Conservation (phyloP, 1,140 invertebrate species). For the Campoletis sonorensis region DNA sequence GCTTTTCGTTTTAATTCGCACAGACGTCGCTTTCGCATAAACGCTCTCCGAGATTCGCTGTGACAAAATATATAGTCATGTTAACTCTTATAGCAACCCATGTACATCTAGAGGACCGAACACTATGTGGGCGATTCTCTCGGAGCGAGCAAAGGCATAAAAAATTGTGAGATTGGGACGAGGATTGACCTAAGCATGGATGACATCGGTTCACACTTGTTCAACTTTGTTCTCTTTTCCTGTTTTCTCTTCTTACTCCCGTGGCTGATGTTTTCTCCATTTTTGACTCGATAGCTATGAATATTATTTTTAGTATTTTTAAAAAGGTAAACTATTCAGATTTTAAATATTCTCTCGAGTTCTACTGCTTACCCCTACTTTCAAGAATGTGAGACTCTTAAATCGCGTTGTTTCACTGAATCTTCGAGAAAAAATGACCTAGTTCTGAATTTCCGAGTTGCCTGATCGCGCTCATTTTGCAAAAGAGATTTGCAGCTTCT, state of each 20-base stretch:
- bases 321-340: too few relatives aligned
- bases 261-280: neutral
- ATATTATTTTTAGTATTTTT: too few relatives aligned
- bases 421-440: too few relatives aligned
- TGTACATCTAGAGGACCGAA: constrained; percentile 16
- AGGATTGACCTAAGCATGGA: constrained; percentile 43
- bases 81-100: neutral
- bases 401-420: too few relatives aligned
- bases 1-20: constrained; percentile 45
- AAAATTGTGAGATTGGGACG: constrained; percentile 35
- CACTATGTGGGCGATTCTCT: constrained; percentile 20
- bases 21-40: constrained; percentile 44
- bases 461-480: too few relatives aligned
- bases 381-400: neutral
- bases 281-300: neutral
- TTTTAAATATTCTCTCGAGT: too few relatives aligned
- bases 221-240: constrained; percentile 40
- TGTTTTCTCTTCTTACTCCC: constrained; percentile 15
- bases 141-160: constrained; percentile 27
- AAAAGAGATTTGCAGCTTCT: too few relatives aligned
- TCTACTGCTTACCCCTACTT: neutral
- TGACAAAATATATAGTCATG: neutral
- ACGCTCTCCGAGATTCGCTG: neutral
- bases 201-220: constrained; percentile 54
- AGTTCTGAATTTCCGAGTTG: too few relatives aligned